Evolutionary conservation across 2,113 vertebrate genomes (phyloP).

Genomic region (Sceloporus tristichus): DNA sequence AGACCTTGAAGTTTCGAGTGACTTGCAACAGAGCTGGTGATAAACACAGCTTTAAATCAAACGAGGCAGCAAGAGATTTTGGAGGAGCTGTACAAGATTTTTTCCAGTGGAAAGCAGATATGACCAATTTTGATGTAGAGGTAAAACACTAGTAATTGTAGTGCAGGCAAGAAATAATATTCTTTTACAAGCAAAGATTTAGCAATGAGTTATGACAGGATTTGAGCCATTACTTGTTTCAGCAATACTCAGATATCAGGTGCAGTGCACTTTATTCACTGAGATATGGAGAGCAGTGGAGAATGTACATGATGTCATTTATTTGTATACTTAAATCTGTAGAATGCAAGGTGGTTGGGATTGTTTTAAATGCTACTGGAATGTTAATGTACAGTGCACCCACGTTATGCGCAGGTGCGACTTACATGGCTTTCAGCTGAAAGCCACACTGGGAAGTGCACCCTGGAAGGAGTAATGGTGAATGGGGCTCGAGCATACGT

Average conservation of each 20-base stretch:
- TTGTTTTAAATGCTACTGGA: not conserved
- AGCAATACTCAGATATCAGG: not conserved
- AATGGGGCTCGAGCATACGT: no score
- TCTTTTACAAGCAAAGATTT: rapidly evolving
- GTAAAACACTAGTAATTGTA: conserved; percentile 67
- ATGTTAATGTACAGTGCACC: not conserved
- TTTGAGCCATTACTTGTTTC: not conserved
- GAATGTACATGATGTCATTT: not conserved
- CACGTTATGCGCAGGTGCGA: no score
- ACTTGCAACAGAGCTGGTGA: conserved; percentile 95
- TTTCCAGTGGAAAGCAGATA: conserved; percentile 98
- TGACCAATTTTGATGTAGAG: conserved; percentile 98
- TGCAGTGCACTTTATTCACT: not conserved
- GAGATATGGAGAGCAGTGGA: not conserved
- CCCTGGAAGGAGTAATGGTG: no score
- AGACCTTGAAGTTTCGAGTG: conserved; percentile 89
- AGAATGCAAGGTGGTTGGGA: no score
- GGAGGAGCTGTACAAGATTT: conserved; percentile 94
- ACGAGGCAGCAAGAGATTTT: conserved; percentile 95
- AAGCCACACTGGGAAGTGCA: no score
- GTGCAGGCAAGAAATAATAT: not conserved
- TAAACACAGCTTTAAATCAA: conserved; percentile 94
- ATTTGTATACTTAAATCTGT: not conserved
- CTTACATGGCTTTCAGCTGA: not conserved
- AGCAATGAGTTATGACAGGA: not conserved